Percentiles rank a stretch among this genome's conserved stretches.
Conservation (phyloP, 2,888 invertebrate species). For the Folsomia candida region DNA sequence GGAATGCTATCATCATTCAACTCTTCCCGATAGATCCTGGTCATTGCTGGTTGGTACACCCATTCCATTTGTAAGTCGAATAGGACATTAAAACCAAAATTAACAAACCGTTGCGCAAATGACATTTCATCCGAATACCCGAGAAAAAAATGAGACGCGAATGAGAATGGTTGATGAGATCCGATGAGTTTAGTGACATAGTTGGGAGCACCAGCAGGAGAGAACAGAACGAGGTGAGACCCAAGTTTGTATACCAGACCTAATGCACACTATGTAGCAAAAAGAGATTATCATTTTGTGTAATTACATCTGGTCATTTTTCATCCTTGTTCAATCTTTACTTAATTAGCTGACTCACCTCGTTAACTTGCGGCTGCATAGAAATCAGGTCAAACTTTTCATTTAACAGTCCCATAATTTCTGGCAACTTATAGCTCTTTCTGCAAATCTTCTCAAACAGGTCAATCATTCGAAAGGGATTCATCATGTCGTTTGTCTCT, state of each 20-base stretch:
- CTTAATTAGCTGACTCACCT: neutral
- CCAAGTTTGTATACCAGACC: too few relatives aligned
- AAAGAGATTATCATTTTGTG: too few relatives aligned
- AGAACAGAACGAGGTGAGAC: too few relatives aligned
- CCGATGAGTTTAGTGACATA: neutral
- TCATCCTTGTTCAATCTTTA: too few relatives aligned
- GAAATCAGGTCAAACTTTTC: neutral
- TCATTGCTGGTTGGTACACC: slow-evolving; percentile 51
- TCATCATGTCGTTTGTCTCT: neutral
- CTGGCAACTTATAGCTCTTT: neutral
- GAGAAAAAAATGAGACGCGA: too few relatives aligned
- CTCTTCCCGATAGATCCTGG: slow-evolving; percentile 50
- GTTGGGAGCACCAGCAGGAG: neutral
- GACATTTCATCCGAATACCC: neutral
- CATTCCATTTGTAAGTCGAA: slow-evolving; percentile 53
- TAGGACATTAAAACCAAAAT: slow-evolving; percentile 51
- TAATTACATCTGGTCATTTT: too few relatives aligned
- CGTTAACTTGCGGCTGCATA: neutral
- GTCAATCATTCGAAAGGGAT: neutral
- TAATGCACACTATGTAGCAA: too few relatives aligned
- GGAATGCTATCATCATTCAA: slow-evolving; percentile 52
- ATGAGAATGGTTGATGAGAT: neutral
- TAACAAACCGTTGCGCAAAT: neutral
- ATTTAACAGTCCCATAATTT: neutral
- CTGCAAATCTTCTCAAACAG: neutral